Conservation (phyloP, 2,888 invertebrate genomes). For the Lasioglossum zephyrum region DNA sequence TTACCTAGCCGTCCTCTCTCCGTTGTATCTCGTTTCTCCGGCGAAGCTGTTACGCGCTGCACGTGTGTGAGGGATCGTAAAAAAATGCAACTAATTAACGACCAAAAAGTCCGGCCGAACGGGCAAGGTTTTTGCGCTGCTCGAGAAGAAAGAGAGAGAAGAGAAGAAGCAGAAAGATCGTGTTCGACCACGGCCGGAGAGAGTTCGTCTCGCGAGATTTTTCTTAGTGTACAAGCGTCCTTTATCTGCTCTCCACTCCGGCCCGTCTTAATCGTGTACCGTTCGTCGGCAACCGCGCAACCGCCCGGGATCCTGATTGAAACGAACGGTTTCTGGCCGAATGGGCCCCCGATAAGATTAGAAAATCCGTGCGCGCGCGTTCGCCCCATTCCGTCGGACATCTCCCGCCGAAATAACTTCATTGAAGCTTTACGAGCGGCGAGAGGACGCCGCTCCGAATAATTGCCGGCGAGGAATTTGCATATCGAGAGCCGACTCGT, state of each 20-base stretch:
- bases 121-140: constrained; percentile 57
- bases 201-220: constrained; percentile 28
- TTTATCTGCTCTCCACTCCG: constrained; percentile 5
- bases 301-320: not conserved
- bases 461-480: constrained; percentile 5
- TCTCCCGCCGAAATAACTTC: not conserved
- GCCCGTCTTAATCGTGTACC: constrained; percentile 2
- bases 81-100: constrained; percentile 78
- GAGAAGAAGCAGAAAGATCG: not conserved
- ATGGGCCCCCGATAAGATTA: constrained; percentile 9
- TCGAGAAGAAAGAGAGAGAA: constrained; percentile 9
- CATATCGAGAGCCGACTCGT: not conserved
- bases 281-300: not conserved
- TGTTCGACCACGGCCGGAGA: constrained; percentile 11
- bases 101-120: constrained; percentile 69
- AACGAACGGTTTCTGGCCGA: not conserved
- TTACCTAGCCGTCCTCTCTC: constrained; percentile 20
- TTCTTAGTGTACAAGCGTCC: constrained; percentile 1
- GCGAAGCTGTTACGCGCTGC: constrained; percentile 15
- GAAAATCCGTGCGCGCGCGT: not conserved
- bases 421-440: constrained; percentile 13
- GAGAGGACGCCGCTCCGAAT: not conserved
- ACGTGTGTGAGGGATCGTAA: constrained; percentile 66
- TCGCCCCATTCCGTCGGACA: not conserved
- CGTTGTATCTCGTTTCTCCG: constrained; percentile 30